Conservation (phyloP, 1,140 invertebrate genomes). For the Aleiodes sp. region DNA sequence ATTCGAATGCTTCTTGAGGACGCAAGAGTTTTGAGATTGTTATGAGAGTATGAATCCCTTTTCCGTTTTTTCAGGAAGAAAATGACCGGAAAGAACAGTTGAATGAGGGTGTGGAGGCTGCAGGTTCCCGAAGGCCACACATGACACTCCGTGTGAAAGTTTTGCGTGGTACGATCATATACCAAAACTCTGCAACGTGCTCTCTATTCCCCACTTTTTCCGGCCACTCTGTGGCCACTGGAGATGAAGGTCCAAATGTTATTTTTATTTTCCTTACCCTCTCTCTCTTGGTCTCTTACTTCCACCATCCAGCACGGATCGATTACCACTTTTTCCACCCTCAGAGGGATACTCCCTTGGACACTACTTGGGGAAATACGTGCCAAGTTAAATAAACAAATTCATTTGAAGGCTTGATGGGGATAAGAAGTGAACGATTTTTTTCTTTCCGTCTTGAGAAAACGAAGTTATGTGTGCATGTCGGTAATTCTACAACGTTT, state of each 20-base stretch:
- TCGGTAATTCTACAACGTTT: background rate
- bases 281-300: background rate
- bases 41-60: no score
- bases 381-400: constrained; percentile 18
- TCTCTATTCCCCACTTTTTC: constrained; percentile 2
- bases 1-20: no score
- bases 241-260: background rate
- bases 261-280: background rate
- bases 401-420: constrained; percentile 9
- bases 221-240: background rate
- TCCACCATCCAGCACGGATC: background rate
- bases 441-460: background rate
- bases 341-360: background rate
- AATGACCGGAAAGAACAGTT: background rate
- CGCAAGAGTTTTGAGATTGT: no score
- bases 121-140: constrained; percentile 2
- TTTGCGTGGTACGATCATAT: background rate
- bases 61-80: background rate
- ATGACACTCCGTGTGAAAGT: constrained; percentile 15
- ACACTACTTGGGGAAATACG: constrained; percentile 4
- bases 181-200: background rate
- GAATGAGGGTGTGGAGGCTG: constrained; percentile 5
- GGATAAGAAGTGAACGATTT: background rate
- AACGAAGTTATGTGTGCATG: background rate
- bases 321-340: constrained; percentile 10